phyloP scores from a whole-genome alignment of 2,113 vertebrate genomes.

The Pelecanoides urinatrix region DNA sequence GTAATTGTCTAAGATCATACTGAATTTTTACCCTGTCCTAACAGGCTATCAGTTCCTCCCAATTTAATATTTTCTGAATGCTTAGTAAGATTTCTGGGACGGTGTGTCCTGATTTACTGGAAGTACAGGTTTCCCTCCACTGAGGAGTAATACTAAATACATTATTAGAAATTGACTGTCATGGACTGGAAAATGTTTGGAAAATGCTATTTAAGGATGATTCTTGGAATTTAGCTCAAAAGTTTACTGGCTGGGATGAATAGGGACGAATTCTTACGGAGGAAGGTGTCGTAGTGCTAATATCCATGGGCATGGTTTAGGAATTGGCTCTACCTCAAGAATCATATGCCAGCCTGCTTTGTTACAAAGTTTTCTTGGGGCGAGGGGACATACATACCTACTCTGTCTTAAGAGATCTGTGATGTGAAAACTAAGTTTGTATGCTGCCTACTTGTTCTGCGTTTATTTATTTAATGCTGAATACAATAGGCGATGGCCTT shows the following conservation, averaged over 20 bases:
- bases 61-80: background rate
- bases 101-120: background rate
- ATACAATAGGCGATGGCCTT: background rate
- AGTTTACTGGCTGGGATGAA: background rate
- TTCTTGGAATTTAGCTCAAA: background rate
- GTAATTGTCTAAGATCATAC: background rate
- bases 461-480: background rate
- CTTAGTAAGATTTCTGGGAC: background rate
- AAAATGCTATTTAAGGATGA: background rate
- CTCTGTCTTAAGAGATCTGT: background rate
- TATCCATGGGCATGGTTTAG: background rate
- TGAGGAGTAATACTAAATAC: background rate
- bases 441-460: background rate
- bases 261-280: background rate
- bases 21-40: background rate
- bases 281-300: background rate
- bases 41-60: background rate
- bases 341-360: background rate
- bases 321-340: background rate
- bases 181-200: background rate
- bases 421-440: background rate
- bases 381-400: rapidly evolving
- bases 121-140: background rate
- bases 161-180: background rate
- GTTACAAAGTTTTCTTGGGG: background rate